Conservation (phyloP, 2,797 vertebrate genomes). For the Urosaurus nigricauda region DNA sequence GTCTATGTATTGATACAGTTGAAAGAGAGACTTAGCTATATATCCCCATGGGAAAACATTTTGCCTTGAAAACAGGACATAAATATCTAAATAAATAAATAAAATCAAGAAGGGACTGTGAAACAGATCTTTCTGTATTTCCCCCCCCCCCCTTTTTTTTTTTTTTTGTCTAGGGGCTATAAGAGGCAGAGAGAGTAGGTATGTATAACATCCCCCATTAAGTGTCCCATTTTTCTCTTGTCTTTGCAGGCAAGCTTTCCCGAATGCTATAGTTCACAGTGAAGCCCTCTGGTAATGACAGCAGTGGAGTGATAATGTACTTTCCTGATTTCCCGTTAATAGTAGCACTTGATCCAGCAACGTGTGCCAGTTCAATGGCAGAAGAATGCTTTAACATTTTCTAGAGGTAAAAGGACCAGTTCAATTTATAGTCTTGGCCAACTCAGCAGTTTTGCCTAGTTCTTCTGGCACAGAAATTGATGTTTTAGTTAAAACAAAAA, state of each 20-base stretch:
- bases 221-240: constrained; percentile 44
- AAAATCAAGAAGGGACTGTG: background rate
- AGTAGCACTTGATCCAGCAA: constrained; percentile 76
- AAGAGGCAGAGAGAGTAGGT: background rate
- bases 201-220: constrained; percentile 1
- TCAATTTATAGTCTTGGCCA: constrained; percentile 69
- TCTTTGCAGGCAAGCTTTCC: constrained; percentile 55
- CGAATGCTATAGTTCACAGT: constrained; percentile 56
- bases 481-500: constrained; percentile 64
- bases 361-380: constrained; percentile 70
- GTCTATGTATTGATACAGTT: too few species aligned
- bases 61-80: background rate
- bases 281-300: constrained; percentile 74
- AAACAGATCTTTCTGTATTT: background rate
- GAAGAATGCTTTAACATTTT: constrained; percentile 74
- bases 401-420: constrained; percentile 72
- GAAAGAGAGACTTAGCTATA: too few species aligned
- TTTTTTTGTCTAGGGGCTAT: constrained; percentile 37
- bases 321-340: constrained; percentile 74
- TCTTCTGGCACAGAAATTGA: constrained; percentile 62
- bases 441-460: constrained; percentile 69
- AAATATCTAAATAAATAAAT: background rate
- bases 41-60: background rate
- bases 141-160: too few species aligned
- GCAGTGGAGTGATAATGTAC: constrained; percentile 73